phyloP scores from a whole-genome alignment of 2,888 invertebrate genomes.

The Eupithecia pulchellata region DNA sequence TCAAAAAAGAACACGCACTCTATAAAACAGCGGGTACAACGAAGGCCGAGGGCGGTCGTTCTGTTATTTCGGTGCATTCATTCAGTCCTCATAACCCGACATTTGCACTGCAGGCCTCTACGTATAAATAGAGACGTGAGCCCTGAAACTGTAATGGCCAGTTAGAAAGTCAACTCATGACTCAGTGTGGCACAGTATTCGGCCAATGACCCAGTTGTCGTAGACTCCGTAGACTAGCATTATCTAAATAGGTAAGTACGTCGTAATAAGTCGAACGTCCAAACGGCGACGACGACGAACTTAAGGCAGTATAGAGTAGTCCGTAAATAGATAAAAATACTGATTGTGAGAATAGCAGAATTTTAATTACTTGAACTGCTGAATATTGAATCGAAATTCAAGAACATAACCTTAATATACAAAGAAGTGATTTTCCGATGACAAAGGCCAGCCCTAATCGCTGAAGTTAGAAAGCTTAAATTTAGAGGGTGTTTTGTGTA shows the following conservation, averaged over 20 bases:
- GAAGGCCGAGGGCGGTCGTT: constrained; percentile 71
- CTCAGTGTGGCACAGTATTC: constrained; percentile 72
- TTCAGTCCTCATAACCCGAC: constrained; percentile 66
- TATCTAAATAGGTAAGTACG: constrained; percentile 41
- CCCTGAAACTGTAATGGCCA: constrained; percentile 58
- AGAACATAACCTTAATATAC: background rate
- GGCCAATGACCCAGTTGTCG: constrained; percentile 80
- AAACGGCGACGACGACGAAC: constrained; percentile 22
- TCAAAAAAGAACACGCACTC: constrained; percentile 50
- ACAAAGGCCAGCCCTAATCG: too few relatives aligned
- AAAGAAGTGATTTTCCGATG: too few relatives aligned
- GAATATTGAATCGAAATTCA: background rate
- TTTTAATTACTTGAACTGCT: background rate
- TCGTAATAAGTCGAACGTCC: constrained; percentile 8
- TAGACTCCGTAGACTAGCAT: constrained; percentile 57
- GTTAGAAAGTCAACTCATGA: constrained; percentile 69
- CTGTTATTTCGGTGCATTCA: constrained; percentile 76
- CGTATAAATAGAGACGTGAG: constrained; percentile 40
- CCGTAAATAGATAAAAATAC: constrained; percentile 16
- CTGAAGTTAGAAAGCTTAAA: too few relatives aligned
- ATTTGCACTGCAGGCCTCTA: constrained; percentile 39
- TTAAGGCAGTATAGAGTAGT: constrained; percentile 16
- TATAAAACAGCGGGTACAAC: constrained; percentile 48
- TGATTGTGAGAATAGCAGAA: background rate
- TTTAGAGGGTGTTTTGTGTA: too few relatives aligned